Conservation (phyloP, 2,888 invertebrate genomes). For the Pyralis farinalis region DNA sequence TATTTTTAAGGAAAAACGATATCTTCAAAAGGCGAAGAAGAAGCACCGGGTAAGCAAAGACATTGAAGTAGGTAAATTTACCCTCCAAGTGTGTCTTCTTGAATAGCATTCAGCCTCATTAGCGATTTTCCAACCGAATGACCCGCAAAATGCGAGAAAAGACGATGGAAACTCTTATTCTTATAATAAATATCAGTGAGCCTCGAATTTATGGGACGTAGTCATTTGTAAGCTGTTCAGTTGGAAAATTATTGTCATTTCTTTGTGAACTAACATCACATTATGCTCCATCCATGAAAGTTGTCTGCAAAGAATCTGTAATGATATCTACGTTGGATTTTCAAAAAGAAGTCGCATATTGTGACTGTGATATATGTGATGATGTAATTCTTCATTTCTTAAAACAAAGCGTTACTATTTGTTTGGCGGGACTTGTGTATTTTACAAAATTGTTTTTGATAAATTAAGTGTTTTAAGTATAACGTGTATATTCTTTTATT, state of each 20-base stretch:
- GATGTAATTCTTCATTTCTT: no score
- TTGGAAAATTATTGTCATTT: conserved; percentile 46
- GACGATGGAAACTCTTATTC: conserved; percentile 39
- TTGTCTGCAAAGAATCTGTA: conserved; percentile 3
- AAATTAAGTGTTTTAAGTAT: no score
- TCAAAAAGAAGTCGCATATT: background rate
- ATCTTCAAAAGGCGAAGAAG: no score
- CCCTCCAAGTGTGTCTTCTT: conserved; percentile 40
- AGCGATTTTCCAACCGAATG: conserved; percentile 60
- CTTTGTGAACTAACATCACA: conserved; percentile 15
- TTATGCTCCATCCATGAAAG: conserved; percentile 1
- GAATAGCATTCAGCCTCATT: conserved; percentile 60
- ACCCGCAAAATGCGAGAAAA: conserved; percentile 24
- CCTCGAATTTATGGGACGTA: conserved; percentile 37
- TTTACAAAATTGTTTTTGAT: no score
- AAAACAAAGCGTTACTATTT: no score
- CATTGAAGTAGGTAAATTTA: conserved; percentile 43
- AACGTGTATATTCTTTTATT: no score
- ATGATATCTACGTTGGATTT: background rate
- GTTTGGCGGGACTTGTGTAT: no score
- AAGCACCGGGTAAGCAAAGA: background rate
- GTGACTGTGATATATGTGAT: no score
- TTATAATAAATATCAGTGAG: conserved; percentile 35
- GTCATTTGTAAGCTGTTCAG: conserved; percentile 42
- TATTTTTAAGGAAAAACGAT: no score